A percentile compares a stretch with the other conserved stretches of the same genome.
Evolutionary conservation across 2,113 vertebrate species (phyloP).

Genomic region (Mixornis gularis): DNA sequence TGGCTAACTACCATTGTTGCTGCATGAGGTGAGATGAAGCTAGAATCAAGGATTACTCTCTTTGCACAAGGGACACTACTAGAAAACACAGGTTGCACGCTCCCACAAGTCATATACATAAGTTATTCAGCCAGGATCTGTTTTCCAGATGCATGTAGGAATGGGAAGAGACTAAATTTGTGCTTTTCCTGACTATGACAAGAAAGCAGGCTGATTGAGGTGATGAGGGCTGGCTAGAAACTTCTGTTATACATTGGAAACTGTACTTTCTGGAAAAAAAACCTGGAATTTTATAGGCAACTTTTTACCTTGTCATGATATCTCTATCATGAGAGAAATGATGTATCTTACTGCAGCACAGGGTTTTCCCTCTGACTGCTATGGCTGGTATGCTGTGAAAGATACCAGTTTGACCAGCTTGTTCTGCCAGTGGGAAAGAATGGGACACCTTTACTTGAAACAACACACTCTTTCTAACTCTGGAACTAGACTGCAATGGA

Average conservation of each 20-base stretch:
- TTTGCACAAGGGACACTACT: neutral
- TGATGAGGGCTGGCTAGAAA: neutral
- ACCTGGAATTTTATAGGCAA: accelerated
- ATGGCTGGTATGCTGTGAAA: neutral
- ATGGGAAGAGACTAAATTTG: neutral
- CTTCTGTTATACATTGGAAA: neutral
- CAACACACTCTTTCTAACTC: neutral
- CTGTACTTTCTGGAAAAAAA: neutral
- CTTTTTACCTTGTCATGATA: neutral
- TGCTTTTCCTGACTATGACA: neutral
- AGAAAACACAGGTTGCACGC: accelerated
- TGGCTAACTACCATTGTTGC: neutral
- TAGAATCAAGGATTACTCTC: neutral
- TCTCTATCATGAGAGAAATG: neutral
- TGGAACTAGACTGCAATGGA: neutral
- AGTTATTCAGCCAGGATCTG: neutral
- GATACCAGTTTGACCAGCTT: neutral
- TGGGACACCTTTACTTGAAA: neutral
- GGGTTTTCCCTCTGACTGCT: neutral
- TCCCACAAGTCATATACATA: neutral
- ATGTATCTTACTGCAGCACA: neutral
- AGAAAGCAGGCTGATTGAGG: neutral
- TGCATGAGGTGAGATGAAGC: neutral
- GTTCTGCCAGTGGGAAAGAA: neutral
- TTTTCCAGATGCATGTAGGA: neutral